Evolutionary conservation across 2,113 vertebrate species (phyloP).

Genomic region (Myanophis thanlyinensis): DNA sequence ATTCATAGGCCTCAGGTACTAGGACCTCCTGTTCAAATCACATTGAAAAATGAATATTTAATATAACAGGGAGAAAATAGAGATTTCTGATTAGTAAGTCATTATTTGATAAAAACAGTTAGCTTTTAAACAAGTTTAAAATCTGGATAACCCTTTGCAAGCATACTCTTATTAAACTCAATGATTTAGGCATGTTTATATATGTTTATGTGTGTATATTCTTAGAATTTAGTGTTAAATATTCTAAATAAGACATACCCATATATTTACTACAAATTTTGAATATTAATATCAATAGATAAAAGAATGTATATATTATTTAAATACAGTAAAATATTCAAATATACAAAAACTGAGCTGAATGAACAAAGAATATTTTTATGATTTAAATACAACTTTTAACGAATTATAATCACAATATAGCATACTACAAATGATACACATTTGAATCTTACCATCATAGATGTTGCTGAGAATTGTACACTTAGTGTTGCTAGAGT

Average conservation of each 20-base stretch:
- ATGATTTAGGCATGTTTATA: neutral
- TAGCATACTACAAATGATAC: neutral
- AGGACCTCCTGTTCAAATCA: constrained; percentile 80
- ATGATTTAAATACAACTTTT: neutral
- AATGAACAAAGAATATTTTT: neutral
- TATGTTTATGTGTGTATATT: neutral
- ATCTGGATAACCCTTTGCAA: neutral
- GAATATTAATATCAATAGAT: neutral
- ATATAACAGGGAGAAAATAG: neutral
- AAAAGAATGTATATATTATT: neutral
- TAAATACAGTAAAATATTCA: neutral
- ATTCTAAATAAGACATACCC: neutral
- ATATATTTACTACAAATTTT: neutral
- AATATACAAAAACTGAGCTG: neutral
- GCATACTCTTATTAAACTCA: neutral
- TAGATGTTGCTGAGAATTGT: constrained; percentile 80
- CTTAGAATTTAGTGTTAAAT: neutral
- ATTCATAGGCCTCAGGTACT: constrained; percentile 89
- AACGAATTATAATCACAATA: neutral
- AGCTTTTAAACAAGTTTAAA: neutral
- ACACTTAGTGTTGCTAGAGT: constrained; percentile 86
- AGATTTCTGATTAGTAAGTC: neutral
- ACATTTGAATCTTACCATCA: constrained; percentile 79
- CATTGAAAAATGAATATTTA: constrained; percentile 25
- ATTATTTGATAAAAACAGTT: neutral